These are phyloP conservation scores for Luperina nickerlii DNA, from an alignment of 2,888 invertebrate species.

Conservation along the genomic window DNA sequence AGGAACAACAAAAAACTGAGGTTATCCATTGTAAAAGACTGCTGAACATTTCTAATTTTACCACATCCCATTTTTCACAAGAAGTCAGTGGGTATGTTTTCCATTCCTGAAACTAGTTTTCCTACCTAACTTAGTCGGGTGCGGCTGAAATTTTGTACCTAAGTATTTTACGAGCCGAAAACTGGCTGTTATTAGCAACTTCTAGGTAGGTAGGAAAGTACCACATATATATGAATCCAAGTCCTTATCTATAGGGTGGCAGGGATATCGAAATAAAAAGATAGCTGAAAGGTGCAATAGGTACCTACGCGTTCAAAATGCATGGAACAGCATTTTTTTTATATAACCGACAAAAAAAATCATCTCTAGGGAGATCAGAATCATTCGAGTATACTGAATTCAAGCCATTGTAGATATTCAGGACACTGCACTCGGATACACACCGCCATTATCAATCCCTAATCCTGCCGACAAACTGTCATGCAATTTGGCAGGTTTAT, in stretches of 20 bases:
- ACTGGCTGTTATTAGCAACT: neutral
- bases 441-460: neutral
- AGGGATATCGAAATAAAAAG: too few relatives aligned
- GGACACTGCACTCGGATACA: neutral
- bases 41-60: neutral
- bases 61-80: neutral
- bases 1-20: neutral
- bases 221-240: neutral
- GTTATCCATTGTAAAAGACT: neutral
- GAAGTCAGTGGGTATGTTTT: neutral
- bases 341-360: too few relatives aligned
- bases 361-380: too few relatives aligned
- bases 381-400: too few relatives aligned
- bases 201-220: neutral
- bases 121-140: neutral
- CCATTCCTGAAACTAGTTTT: conserved; percentile 1
- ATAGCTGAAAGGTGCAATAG: too few relatives aligned
- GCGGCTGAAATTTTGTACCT: neutral
- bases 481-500: too few relatives aligned
- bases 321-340: too few relatives aligned
- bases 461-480: too few relatives aligned
- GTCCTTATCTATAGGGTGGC: too few relatives aligned
- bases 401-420: neutral
- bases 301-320: too few relatives aligned
- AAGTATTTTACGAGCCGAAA: neutral